Evolutionary conservation across 2,797 vertebrate species (phyloP).

Genomic region (Salarias fasciatus): DNA sequence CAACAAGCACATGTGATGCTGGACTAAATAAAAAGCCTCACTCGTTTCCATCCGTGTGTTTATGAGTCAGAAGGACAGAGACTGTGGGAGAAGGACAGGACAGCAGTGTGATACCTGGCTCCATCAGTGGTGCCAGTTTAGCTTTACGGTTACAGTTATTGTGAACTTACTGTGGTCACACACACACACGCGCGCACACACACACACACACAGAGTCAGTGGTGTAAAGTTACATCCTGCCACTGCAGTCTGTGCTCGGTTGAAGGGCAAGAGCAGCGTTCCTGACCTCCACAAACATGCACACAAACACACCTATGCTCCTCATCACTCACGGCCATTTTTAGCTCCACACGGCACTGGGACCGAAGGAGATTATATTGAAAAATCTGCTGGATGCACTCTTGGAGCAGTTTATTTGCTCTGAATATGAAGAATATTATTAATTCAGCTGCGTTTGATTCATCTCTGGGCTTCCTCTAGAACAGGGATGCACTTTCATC

Average conservation of each 20-base stretch:
- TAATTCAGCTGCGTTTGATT: constrained; percentile 61
- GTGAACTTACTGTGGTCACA: constrained; percentile 20
- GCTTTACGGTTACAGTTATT: constrained; percentile 53
- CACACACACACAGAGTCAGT: constrained; percentile 35
- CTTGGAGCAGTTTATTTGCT: constrained; percentile 65
- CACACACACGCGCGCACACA: constrained; percentile 22
- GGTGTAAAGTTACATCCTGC: constrained; percentile 76
- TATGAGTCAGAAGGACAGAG: constrained; percentile 18
- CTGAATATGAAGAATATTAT: constrained; percentile 57
- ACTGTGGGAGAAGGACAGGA: constrained; percentile 32
- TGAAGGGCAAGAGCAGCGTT: constrained; percentile 70
- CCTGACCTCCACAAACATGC: constrained; percentile 61
- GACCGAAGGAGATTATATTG: constrained; percentile 48
- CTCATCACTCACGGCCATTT: constrained; percentile 52
- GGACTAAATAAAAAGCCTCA: background rate
- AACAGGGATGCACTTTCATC: constrained; percentile 55
- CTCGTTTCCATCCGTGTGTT: constrained; percentile 13
- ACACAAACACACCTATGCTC: constrained; percentile 45
- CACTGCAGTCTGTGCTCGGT: constrained; percentile 69
- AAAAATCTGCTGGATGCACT: constrained; percentile 47
- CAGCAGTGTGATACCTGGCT: constrained; percentile 50
- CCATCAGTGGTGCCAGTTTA: constrained; percentile 51
- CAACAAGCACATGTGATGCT: too few relatives aligned
- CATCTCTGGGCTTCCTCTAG: constrained; percentile 47
- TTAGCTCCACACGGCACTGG: constrained; percentile 38